Conservation (phyloP, 2,113 vertebrate genomes). For the Poicephalus meyeri region DNA sequence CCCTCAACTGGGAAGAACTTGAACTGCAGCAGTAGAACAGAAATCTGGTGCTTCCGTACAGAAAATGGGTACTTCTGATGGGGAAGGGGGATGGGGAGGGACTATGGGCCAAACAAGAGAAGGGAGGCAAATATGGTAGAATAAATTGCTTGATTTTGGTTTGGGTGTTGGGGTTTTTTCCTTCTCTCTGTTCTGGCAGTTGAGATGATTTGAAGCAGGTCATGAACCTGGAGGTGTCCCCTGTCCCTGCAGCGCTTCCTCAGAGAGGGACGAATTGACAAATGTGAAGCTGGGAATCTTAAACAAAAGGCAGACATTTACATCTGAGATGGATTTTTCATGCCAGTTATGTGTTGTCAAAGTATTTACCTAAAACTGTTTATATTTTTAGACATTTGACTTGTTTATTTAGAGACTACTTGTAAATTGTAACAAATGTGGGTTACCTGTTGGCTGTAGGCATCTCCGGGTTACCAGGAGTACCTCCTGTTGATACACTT, state of each 20-base stretch:
- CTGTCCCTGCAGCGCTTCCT: not conserved
- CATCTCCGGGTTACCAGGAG: not conserved
- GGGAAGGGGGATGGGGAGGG: not conserved
- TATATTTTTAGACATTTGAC: not conserved
- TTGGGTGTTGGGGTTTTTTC: rapidly evolving
- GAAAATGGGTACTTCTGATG: not conserved
- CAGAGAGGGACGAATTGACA: not conserved
- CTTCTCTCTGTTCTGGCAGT: not conserved
- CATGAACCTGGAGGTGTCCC: not conserved
- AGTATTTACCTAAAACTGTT: not conserved
- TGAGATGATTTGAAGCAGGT: not conserved
- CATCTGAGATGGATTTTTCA: not conserved
- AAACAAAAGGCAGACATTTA: not conserved
- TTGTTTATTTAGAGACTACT: not conserved
- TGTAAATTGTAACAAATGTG: not conserved
- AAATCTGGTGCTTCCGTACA: not conserved
- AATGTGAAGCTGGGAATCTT: not conserved
- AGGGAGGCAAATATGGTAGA: not conserved
- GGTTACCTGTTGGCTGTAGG: not conserved
- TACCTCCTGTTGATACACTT: not conserved
- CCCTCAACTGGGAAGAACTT: not conserved
- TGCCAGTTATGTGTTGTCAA: not conserved
- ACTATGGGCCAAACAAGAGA: not conserved
- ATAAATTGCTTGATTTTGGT: not conserved
- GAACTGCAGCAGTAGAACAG: not conserved